Base-by-base conservation (phyloP, 2,888 invertebrate species). In the Isotomurus palustris region DNA sequence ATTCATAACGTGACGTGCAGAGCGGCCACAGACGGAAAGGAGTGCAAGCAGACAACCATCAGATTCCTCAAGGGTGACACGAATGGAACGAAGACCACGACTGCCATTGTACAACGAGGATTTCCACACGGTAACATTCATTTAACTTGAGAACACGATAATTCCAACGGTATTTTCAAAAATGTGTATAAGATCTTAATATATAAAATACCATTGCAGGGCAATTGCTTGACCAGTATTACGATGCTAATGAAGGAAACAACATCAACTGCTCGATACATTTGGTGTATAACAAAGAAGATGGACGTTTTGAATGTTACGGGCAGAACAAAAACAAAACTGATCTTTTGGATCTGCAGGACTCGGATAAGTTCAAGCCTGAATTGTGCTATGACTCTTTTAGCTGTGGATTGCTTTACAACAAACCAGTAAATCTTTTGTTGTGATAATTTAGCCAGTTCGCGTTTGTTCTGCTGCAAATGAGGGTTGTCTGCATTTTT, bases 21-120 rank as follows among this genome's bases (percentile, higher is more conserved):
- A 35, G 32, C 44, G 17, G 45, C 45, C 1, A 12, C 21, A 3
- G 45, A 53, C 19, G n/a, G n/a, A n/a, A 45, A 36, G 24, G 22
- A 35, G 12, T 53, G 45, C 19, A n/a, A 25, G n/a, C 53, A 53
- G 25, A 53, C 53, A 2, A 45, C 53, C n/a, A 27, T 53, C 10
- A 27, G 5, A 1, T 22, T 32, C 0, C 35, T 35, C 24, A 45
- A 17, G 27, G 17, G 5, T 24, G 32, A 32, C 5, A 22, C 29
- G 2, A n/a, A 8, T 17, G 22, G 44, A 8, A 44, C 44, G 8
- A 24, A 53, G 28, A 45, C 32, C 1, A 45, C 29, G 45, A 22
- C 14, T 3, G 24, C 45, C 3, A 8, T 17, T 2, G 45, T 44
- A 14, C 10, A 3, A 8, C 2, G 22, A n/a, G 32, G n/a, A n/a